Conservation (phyloP, 2,113 vertebrate species). For the Strix uralensis region DNA sequence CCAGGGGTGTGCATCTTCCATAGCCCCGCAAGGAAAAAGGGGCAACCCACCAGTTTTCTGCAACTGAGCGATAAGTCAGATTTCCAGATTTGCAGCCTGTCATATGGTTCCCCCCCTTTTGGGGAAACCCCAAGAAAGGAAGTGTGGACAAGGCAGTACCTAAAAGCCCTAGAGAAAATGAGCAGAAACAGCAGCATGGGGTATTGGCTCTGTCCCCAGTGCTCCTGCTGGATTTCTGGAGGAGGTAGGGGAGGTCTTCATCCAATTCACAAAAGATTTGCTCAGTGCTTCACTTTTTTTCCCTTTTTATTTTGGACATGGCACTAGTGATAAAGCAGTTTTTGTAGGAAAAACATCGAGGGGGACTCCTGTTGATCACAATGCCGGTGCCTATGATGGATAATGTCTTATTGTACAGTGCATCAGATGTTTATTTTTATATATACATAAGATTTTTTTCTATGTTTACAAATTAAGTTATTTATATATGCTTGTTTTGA, state of each 20-base stretch:
- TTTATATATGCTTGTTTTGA: slow-evolving; percentile 73
- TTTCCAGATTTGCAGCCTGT: not conserved
- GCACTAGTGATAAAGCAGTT: slow-evolving; percentile 54
- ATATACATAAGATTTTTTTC: slow-evolving; percentile 64
- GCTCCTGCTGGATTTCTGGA: not conserved
- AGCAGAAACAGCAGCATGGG: not conserved
- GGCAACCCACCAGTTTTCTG: not conserved
- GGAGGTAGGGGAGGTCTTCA: not conserved
- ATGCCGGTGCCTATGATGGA: slow-evolving; percentile 62
- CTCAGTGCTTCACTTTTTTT: slow-evolving; percentile 12
- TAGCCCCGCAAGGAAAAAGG: not conserved
- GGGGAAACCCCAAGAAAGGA: not conserved
- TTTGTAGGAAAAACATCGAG: slow-evolving; percentile 61
- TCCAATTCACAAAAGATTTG: not conserved
- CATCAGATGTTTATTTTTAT: slow-evolving; percentile 77
- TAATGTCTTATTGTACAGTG: slow-evolving; percentile 66
- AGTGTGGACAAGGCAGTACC: not conserved
- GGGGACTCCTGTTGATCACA: not conserved
- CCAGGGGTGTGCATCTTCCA: not conserved
- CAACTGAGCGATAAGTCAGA: not conserved
- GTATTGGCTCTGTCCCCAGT: not conserved
- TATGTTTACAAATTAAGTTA: slow-evolving; percentile 77
- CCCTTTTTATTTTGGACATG: slow-evolving; percentile 17
- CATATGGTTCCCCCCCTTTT: not conserved
- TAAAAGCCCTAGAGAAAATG: not conserved